A percentile compares a stretch with the other conserved stretches of the same genome.
These are phyloP conservation scores for Propithecus perrieri DNA, from an alignment of 2,797 vertebrate species.

Conservation along the genomic window DNA sequence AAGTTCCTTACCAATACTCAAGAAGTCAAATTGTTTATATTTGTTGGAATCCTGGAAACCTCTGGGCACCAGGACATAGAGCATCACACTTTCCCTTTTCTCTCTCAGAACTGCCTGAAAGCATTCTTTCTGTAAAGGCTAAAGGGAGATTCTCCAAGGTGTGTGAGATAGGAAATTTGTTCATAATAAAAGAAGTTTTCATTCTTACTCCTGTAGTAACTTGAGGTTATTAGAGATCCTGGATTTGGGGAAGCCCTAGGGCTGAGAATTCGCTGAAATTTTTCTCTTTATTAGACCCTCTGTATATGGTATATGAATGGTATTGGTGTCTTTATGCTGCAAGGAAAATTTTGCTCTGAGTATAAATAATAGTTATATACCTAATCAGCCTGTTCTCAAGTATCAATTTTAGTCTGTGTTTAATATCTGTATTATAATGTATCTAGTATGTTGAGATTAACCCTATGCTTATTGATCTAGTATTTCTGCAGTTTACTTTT, in stretches of 20 bases:
- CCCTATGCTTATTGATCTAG: neutral
- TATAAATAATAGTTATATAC: neutral
- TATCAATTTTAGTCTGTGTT: neutral
- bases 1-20: neutral
- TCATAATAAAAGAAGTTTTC: neutral
- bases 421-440: neutral
- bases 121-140: neutral
- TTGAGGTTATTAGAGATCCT: neutral
- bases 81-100: neutral
- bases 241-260: neutral
- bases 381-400: neutral
- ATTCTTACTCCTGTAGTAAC: neutral
- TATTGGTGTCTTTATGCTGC: neutral
- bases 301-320: neutral
- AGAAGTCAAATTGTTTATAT: neutral
- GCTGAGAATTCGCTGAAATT: neutral
- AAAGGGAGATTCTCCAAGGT: neutral
- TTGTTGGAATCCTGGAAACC: neutral
- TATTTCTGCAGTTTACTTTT: slow-evolving; percentile 40
- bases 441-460: neutral
- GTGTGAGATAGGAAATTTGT: neutral
- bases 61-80: neutral
- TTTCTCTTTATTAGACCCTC: neutral
- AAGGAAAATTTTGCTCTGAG: neutral
- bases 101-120: neutral